Base-by-base conservation (phyloP, 1,140 invertebrate species). In the Cyclina sinensis region DNA sequence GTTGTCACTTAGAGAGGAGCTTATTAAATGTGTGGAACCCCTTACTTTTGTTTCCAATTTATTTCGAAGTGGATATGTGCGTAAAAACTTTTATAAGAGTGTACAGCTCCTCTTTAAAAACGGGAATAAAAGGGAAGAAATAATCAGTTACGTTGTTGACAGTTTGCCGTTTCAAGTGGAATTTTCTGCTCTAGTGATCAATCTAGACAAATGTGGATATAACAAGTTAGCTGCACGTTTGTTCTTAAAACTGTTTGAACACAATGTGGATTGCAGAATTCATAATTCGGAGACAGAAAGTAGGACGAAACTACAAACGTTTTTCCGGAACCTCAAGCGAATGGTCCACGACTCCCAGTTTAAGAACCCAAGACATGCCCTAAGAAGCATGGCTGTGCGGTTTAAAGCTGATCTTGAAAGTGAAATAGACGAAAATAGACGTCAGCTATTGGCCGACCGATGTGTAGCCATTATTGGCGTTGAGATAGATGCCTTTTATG, bases 401-500 rank as follows among this genome's bases (percentile, higher is more conserved):
- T 79, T 70, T 54, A 37, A 68, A 21, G 32, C 1, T 1, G 37
- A 82, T 18, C 46, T 90, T 12, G 4, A 59, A 1, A 24, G 14
- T 4, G 89, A 89, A 84, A 73, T 0, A 0, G 37, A 82, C 62
- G 70, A 68, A 12, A 37, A 30, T 4, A 84, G 65, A 57, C 37
- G 27, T 14, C 83, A 89, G 16, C n/a, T 24, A n/a, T n/a, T 86
- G 1, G 83, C 86, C 0, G 91, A 91, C 51, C 88, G 85, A 51
- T 89, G 83, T 46, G 68, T 90, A n/a, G 86, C 89, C 27, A 46
- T 89, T 39, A 30, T 91, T 12, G 87, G 86, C 1, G 91, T 70
- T 32, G 91, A 91, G 76, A 90, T 91, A 27, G 89, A 91, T 57
- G 86, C 91, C 2, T 24, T 30, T 46, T 83, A 68, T 35, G 81